Base-by-base conservation (phyloP, 2,113 vertebrate species). In the Festucalex cinctus region DNA sequence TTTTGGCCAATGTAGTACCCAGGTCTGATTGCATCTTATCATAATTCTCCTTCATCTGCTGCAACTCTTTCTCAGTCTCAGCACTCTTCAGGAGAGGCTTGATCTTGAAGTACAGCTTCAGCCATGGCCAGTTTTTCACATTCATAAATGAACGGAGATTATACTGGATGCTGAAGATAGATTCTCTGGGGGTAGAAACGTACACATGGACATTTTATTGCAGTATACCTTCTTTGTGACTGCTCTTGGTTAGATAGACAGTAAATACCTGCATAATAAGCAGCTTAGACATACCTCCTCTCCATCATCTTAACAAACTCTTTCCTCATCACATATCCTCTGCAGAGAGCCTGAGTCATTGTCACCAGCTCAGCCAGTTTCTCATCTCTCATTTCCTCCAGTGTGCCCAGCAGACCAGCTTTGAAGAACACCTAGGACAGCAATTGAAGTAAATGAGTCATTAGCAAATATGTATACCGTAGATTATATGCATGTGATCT, bases 361-460 rank as follows among this genome's bases (percentile, higher is more conserved):
- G 89, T 91, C 49, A 92, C 85, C 70, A 92, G 79, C 1, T 20
- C 65, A 61, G 93, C 93, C 82, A 96, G 78, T 74, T 95, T 96
- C 0, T 97, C 95, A 86, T 96, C 94, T 69, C 94, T 92, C 94
- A 97, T 94, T 90, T 98, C 96, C 71, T 97, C 96, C 73, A 98
- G 92, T 9, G 90, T 88, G 63, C 94, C 95, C 78, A 97, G 80
- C 71, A 97, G 91, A 68, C 95, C 95, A 86, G 95, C 95, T 93
- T 97, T 97, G 90, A 98, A 98, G 91, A 98, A 97, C 79, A 97
- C 95, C 95, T 97, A n/a, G 65, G 12, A 24, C n/a, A 62, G 20
- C 36, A 62, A 14, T 41, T 24, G 37, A 24, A 43, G 19, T n/a
- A 24, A 41, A 22, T 8, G 3, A 22, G 37, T 24, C n/a, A 24